A percentile compares a stretch with the other conserved stretches of the same genome.
These are phyloP conservation scores for Amphipoea lucens DNA, from an alignment of 2,888 invertebrate genomes.

Conservation along the genomic window DNA sequence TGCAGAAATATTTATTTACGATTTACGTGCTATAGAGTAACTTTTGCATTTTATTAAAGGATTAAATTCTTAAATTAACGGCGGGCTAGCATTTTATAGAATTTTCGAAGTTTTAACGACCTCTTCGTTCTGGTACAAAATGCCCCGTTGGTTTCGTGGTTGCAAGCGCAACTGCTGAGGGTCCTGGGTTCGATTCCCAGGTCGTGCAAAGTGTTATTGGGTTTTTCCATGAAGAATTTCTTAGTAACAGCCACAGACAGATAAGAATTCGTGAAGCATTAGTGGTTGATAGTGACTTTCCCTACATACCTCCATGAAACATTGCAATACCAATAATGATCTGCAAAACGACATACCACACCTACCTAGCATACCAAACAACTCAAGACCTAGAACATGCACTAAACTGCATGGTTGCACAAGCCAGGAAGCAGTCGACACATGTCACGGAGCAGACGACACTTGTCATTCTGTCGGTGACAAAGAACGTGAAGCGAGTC, in stretches of 20 bases:
- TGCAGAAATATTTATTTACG: background rate
- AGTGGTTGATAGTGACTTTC: background rate
- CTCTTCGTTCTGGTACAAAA: background rate
- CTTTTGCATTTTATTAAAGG: background rate
- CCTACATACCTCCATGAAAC: background rate
- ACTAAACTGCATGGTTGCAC: constrained; percentile 32
- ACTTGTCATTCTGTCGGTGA: constrained; percentile 46
- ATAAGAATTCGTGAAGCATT: background rate
- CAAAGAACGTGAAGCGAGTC: constrained; percentile 50
- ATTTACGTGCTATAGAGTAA: background rate
- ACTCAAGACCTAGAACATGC: constrained; percentile 31
- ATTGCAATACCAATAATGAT: constrained; percentile 25
- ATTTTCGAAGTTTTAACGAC: background rate
- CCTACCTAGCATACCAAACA: constrained; percentile 20
- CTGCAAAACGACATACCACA: constrained; percentile 1
- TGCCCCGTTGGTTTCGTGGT: no score
- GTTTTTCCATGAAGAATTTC: no score
- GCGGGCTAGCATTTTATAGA: background rate
- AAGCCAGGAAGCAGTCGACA: constrained; percentile 41
- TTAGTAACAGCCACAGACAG: no score
- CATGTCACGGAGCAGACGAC: constrained; percentile 37
- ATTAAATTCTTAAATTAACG: constrained; percentile 1
- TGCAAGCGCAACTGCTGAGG: no score
- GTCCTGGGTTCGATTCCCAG: no score
- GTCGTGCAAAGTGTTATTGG: no score